Base-by-base conservation (phyloP, 2,113 vertebrate genomes). In the Gymnobelideus leadbeateri region DNA sequence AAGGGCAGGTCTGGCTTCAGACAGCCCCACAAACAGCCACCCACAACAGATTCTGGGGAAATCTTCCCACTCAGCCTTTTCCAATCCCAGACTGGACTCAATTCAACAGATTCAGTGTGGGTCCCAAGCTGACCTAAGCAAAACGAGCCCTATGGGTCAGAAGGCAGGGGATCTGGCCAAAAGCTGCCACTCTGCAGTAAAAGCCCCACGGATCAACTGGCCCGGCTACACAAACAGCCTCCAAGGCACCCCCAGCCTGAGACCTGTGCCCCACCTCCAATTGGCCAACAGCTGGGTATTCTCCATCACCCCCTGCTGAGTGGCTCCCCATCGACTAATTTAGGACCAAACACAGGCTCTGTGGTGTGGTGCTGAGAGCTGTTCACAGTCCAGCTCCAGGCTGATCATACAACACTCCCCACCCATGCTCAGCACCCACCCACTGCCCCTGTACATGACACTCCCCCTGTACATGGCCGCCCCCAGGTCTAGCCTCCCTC, bases 271-370 rank as follows among this genome's bases (percentile, higher is more conserved):
- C 25, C 23, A 23, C 24, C 21, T 54, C 23, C 52, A 21, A 24
- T 23, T 24, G 23, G 24, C 21, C 26, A 1, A 23, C 21, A 23
- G 53, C 19, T 14, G 7, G 5, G 53, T 24, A 23, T 3, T 21
- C 53, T 54, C 21, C 21, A 1, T 55, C 24, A 8, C 28, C 3
- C 25, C 57, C 28, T 11, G 57, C 28, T 37, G 11, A 61, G 28
- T 12, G 57, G 11, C 28, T 37, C 57, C 57, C 31, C 57, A 37
- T 5, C 2, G 28, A 28, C 31, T 14, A 28, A 28, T 61, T 61
- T 61, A 89, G 89, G 28, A 91, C 49, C 95, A 96, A 97, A 96
- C 49, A 89, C 91, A 94, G 61, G 55, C 92, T 92, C 91, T 43
- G 61, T 31, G 92, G 47, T 11, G 14, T 93, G 26, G 51, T 3